Percentiles rank a stretch among this genome's conserved stretches.
phyloP scores from a whole-genome alignment of 2,888 invertebrate species.

The Drosophila bunnanda region DNA sequence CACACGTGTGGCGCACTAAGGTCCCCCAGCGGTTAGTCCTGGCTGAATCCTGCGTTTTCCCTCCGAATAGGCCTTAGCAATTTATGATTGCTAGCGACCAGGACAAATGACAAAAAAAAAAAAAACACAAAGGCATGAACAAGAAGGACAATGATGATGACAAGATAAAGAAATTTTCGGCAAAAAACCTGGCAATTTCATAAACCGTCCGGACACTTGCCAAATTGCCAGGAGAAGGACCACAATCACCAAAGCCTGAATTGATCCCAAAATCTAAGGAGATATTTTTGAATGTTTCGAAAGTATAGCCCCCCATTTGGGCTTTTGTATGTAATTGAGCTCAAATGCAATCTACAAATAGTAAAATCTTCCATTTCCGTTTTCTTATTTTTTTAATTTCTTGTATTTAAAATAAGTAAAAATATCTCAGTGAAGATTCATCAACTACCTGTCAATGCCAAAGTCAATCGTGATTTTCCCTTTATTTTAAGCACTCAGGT shows the following conservation, averaged over 20 bases:
- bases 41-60: slow-evolving; percentile 26
- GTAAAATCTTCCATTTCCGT: background rate
- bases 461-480: background rate
- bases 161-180: slow-evolving; percentile 50
- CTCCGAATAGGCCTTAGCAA: slow-evolving; percentile 64
- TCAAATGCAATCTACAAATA: background rate
- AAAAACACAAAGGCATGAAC: slow-evolving; percentile 17
- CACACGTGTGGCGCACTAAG: slow-evolving; percentile 64
- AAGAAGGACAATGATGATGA: slow-evolving; percentile 38
- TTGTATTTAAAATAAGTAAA: no score
- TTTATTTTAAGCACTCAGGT: slow-evolving; percentile 61
- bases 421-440: background rate
- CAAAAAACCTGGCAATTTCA: slow-evolving; percentile 79
- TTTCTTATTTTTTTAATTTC: background rate
- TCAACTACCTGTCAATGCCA: background rate
- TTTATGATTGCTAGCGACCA: slow-evolving; percentile 70
- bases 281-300: slow-evolving; percentile 8
- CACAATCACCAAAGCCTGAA: slow-evolving; percentile 33
- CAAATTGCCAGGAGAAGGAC: slow-evolving; percentile 63
- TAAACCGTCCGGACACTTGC: slow-evolving; percentile 75
- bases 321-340: background rate
- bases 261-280: slow-evolving; percentile 35
- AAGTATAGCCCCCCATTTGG: background rate
- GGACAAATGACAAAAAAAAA: slow-evolving; percentile 26
- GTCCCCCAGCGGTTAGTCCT: background rate